Percentiles rank a stretch among this genome's conserved stretches.
Conservation (phyloP, 1,140 invertebrate genomes). For the Polypedilum pembai region DNA sequence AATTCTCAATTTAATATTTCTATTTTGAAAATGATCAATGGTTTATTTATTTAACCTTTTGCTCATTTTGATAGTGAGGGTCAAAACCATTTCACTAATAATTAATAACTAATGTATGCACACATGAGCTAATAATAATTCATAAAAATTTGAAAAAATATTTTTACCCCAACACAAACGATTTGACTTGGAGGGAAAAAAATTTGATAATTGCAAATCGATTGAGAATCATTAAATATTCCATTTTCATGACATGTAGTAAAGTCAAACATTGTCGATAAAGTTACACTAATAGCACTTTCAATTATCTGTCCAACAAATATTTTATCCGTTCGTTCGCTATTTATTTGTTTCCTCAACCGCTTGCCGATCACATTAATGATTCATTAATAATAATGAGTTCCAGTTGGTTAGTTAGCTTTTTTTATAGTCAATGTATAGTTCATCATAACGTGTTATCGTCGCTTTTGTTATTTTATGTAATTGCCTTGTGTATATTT, state of each 20-base stretch:
- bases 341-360: neutral
- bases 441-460: neutral
- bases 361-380: neutral
- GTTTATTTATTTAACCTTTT: no score
- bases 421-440: neutral
- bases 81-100: no score
- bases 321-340: neutral
- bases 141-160: no score
- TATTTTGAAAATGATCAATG: no score
- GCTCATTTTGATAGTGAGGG: no score
- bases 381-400: slow-evolving; percentile 4
- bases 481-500: neutral
- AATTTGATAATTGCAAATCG: slow-evolving; percentile 19
- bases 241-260: no score
- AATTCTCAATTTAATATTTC: no score
- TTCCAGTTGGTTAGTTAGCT: slow-evolving; percentile 2
- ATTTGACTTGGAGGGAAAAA: neutral
- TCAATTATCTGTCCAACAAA: slow-evolving; percentile 4
- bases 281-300: slow-evolving; percentile 6
- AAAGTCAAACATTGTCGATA: neutral
- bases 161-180: neutral
- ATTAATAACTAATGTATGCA: no score
- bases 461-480: neutral
- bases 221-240: neutral
- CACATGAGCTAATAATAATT: no score